Conservation (phyloP, 2,797 vertebrate genomes). For the Sebastes flavidus region DNA sequence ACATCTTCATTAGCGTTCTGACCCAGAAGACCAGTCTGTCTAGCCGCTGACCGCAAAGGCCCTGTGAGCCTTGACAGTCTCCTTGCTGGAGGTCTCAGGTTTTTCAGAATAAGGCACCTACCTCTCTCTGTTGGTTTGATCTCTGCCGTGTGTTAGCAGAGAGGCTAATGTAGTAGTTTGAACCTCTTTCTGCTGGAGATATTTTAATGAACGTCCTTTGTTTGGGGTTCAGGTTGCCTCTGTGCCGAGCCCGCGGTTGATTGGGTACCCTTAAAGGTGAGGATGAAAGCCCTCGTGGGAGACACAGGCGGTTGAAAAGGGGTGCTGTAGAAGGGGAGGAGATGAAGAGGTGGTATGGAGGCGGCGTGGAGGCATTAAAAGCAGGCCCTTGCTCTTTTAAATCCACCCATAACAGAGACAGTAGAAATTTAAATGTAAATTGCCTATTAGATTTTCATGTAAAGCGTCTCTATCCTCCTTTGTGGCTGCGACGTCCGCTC, state of each 20-base stretch:
- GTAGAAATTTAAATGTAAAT: conserved; percentile 85
- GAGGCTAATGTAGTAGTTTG: conserved; percentile 70
- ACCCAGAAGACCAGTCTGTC: conserved; percentile 60
- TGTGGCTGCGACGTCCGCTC: conserved; percentile 60
- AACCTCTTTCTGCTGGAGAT: conserved; percentile 79
- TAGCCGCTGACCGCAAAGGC: conserved; percentile 30
- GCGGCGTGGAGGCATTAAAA: conserved; percentile 75
- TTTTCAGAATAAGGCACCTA: conserved; percentile 38
- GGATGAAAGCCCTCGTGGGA: conserved; percentile 74
- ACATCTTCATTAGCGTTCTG: conserved; percentile 70
- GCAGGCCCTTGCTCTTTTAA: conserved; percentile 78
- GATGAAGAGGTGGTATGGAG: conserved; percentile 70
- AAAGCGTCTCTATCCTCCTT: conserved; percentile 76
- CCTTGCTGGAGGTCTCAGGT: conserved; percentile 55
- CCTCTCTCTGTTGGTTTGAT: conserved; percentile 72
- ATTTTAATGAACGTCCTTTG: conserved; percentile 85
- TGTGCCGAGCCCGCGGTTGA: conserved; percentile 63
- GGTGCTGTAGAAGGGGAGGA: conserved; percentile 60
- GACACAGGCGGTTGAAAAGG: conserved; percentile 63
- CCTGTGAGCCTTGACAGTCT: conserved; percentile 36
- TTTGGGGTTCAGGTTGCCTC: conserved; percentile 75
- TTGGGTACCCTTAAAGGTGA: conserved; percentile 79
- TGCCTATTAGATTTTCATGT: conserved; percentile 82
- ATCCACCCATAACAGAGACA: conserved; percentile 76
- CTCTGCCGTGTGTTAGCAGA: conserved; percentile 61